Evolutionary conservation across 2,797 vertebrate species (phyloP), one percentile per base, ranked within the genome.

Genomic region (Sphenopsis melanotis): DNA sequence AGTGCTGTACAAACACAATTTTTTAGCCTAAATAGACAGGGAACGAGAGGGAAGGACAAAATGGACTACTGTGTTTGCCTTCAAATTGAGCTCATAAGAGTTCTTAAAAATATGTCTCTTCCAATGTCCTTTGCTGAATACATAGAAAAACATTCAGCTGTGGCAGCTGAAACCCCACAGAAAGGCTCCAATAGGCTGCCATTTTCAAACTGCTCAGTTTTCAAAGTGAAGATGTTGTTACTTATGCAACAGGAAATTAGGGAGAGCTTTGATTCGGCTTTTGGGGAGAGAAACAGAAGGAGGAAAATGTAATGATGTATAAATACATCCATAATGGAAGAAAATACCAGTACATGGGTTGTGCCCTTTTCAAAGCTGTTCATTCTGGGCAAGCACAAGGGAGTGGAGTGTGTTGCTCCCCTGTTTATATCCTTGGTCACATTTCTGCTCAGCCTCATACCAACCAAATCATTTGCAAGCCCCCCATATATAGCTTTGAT

Each of bases 1-100:
- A 91, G 34, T 50, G 79, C 76, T 88, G 55, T 83, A 81, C 72
- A 86, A 91, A 91, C 47, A 92, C 75, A 44, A 64, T 88, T 86
- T 95, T 94, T 89, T 93, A 86, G 80, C 63, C 80, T 85, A 91
- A 93, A 90, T 39, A 63, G 80, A 78, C 53, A 75, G 56, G 22
- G 65, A 87, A 65, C 0, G 36, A 89, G 36, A 32, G 27, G 21
- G 44, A 94, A 90, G 77, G 89, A 94, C 77, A 56, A 92, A 89
- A 55, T 80, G 57, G 49, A 50, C 37, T 30, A 12, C 27, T 27
- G 55, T 50, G 42, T 59, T 95, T 87, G 37, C 37, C 27, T 90
- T 68, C 37, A 72, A 84, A 91, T 2, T 34, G 41, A 87, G 47
- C 44, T 36, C 12, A 18, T 76, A 60, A 39, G 32, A 22, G 46